Percentiles rank a stretch among this genome's conserved stretches.
These are phyloP conservation scores for Capreolus pygargus DNA, from an alignment of 2,113 vertebrate species.

Conservation along the genomic window DNA sequence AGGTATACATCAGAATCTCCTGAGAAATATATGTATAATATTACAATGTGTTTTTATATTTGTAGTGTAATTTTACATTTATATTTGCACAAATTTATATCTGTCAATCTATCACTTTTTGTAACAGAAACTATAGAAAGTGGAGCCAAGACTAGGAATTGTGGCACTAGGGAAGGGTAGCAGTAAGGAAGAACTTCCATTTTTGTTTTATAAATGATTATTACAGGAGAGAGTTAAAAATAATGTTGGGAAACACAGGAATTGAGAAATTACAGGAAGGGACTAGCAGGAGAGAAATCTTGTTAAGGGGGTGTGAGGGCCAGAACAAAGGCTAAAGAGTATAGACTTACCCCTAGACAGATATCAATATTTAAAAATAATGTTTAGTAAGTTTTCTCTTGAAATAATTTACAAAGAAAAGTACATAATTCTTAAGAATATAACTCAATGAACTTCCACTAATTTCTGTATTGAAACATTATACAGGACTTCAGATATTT, in stretches of 20 bases:
- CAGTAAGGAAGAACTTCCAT: neutral
- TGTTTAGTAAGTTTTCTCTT: neutral
- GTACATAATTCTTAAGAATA: neutral
- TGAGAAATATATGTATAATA: neutral
- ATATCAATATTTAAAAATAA: neutral
- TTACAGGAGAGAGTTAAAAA: neutral
- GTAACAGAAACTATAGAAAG: neutral
- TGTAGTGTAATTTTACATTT: neutral
- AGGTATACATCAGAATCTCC: neutral
- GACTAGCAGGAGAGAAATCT: neutral
- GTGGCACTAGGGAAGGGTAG: neutral
- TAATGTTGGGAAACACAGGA: neutral
- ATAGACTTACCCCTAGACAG: neutral
- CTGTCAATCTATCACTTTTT: neutral
- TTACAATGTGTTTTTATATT: neutral
- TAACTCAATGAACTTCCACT: conserved; percentile 9
- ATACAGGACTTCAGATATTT: neutral
- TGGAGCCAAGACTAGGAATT: neutral
- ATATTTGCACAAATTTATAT: neutral
- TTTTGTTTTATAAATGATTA: conserved; percentile 37
- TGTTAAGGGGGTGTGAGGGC: neutral
- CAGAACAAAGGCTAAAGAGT: neutral
- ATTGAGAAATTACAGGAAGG: neutral
- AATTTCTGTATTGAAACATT: conserved; percentile 4
- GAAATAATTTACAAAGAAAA: neutral